phyloP scores from a whole-genome alignment of 1,140 invertebrate species.

The Metopolophium dirhodum region DNA sequence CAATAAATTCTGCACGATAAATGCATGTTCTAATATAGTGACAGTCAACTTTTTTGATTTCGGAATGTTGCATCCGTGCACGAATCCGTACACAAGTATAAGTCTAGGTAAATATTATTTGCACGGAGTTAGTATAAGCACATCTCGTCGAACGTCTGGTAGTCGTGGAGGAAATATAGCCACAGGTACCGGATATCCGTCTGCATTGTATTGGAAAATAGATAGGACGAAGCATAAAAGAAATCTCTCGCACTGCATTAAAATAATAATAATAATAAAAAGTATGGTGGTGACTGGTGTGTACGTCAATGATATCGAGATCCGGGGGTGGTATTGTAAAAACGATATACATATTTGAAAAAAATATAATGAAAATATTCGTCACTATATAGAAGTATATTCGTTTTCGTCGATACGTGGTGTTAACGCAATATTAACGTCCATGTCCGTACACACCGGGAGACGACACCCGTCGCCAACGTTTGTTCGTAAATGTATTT shows the following conservation, averaged over 20 bases:
- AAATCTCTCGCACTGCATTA: neutral
- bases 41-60: no score
- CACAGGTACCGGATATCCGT: neutral
- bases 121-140: no score
- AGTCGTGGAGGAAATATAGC: neutral
- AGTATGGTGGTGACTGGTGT: neutral
- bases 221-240: neutral
- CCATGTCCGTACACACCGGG: neutral
- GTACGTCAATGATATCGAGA: neutral
- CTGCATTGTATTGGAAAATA: neutral
- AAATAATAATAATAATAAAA: neutral
- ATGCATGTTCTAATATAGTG: no score
- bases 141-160: no score
- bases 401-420: neutral
- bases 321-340: neutral
- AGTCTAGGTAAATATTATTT: neutral
- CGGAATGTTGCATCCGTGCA: no score
- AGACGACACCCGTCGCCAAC: neutral
- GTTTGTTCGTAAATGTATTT: conserved; percentile 7
- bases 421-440: neutral
- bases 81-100: no score
- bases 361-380: neutral
- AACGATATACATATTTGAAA: neutral
- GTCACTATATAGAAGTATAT: neutral
- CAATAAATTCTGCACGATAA: no score